Percentiles rank a stretch among this genome's conserved stretches.
Conservation (phyloP, 2,113 vertebrate species). For the Heterocephalus glaber region DNA sequence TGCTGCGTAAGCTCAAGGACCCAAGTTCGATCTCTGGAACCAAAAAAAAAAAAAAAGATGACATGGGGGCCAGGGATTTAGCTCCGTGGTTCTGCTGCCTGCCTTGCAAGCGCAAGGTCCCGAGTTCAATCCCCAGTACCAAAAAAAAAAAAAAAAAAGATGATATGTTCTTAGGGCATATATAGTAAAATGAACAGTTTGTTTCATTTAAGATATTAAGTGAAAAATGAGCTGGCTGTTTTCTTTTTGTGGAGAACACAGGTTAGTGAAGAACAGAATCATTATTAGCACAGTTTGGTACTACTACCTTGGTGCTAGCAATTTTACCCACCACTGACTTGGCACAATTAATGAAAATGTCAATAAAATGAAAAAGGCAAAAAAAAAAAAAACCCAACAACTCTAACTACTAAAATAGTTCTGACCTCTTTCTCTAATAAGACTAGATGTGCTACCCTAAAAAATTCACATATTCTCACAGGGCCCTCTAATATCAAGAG, state of each 20-base stretch:
- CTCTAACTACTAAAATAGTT: conserved; percentile 16
- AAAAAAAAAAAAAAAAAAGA: no score
- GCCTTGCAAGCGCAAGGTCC: no score
- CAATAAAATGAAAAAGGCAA: conserved; percentile 8
- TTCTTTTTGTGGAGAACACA: background rate
- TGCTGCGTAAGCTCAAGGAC: no score
- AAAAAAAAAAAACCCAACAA: background rate
- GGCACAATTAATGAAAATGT: background rate
- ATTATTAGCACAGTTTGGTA: background rate
- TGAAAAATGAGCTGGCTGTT: background rate
- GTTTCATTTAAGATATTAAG: conserved; percentile 9
- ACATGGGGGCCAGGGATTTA: no score
- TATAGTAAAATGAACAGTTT: background rate
- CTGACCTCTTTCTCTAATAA: background rate
- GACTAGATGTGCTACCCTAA: background rate
- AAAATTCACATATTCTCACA: background rate
- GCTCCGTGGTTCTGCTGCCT: no score
- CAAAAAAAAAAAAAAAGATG: no score
- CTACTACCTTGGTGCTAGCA: background rate
- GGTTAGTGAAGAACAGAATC: background rate
- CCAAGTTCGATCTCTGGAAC: no score
- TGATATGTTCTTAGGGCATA: background rate
- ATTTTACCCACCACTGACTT: background rate
- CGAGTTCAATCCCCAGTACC: no score
- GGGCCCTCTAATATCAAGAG: background rate